Conservation (phyloP, 2,888 invertebrate species). For the Leptinotarsa peninsularis region DNA sequence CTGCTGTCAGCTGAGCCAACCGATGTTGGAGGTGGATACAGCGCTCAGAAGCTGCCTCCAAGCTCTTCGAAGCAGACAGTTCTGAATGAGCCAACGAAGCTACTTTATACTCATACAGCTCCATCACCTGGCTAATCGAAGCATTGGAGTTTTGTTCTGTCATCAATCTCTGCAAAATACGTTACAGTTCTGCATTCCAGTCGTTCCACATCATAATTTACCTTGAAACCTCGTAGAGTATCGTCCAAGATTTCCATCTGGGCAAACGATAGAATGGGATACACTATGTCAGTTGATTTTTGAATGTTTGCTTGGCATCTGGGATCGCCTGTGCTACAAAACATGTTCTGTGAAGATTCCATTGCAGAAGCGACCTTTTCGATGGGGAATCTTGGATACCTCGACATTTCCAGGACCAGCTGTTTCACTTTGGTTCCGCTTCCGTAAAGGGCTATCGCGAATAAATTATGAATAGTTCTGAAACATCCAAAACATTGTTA, state of each 20-base stretch:
- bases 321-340: constrained; percentile 17
- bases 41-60: constrained; percentile 69
- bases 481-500: constrained; percentile 26
- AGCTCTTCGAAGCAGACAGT: constrained; percentile 66
- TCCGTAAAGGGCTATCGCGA: constrained; percentile 68
- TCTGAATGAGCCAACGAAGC: constrained; percentile 69
- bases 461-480: constrained; percentile 67
- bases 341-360: constrained; percentile 52
- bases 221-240: constrained; percentile 54
- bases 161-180: constrained; percentile 38
- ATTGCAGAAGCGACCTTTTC: constrained; percentile 54
- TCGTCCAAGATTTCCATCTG: constrained; percentile 60
- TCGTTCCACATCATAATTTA: constrained; percentile 22
- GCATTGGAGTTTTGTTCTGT: constrained; percentile 66
- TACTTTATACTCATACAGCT: constrained; percentile 79
- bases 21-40: constrained; percentile 69
- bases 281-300: constrained; percentile 42
- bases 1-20: constrained; percentile 66
- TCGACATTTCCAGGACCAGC: constrained; percentile 63
- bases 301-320: constrained; percentile 9
- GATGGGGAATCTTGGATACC: constrained; percentile 53
- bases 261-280: constrained; percentile 57
- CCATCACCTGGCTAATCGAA: constrained; percentile 78
- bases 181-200: background rate
- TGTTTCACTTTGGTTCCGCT: constrained; percentile 66